Base-by-base conservation (phyloP, 2,888 invertebrate species). In the Polymixis flavicincta region DNA sequence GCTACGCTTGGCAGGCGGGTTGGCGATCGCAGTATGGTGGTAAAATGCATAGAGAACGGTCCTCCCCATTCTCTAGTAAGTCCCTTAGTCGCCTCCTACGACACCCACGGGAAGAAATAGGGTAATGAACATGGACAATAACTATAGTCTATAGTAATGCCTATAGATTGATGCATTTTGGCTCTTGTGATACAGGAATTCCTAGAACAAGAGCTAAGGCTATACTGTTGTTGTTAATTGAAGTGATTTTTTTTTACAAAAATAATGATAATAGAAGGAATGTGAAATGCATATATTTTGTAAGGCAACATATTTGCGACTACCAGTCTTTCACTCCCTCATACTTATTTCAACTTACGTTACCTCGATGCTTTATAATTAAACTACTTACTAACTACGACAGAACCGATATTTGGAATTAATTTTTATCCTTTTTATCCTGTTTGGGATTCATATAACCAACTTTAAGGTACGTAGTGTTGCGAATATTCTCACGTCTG, bases 401-500 rank as follows among this genome's bases (percentile, higher is more conserved):
- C 2, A 32, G 5, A 11, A 59, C 19, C 0, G 22, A 59, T 22
- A 22, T 32, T 19, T 8, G 17, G 7, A 17, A 66, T 4, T 7
- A 7, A n/a, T 32, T 48, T 48, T 14, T 45, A 70, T 13, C 11
- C 0, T 9, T 80, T 54, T 50, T 50, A 14, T 52, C 22, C 13
- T 22, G 5, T 65, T 77, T 54, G n/a, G 37, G 25, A 66, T 71
- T 71, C 57, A 67, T 54, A 13, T 4, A 54, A 22, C n/a, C 67
- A 59, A 63, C 57, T 52, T 32, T 50, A 59, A 28, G 28, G 8
- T 28, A 67, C 28, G 25, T 22, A 45, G 45, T 70, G 54, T 66
- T 57, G 76, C 63, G 61, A 84, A 76, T 60, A 69, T 84, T 84
- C 73, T 77, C 73, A 84, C 82, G 74, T 83, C 68, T 25, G 32